A percentile compares a stretch with the other conserved stretches of the same genome.
phyloP scores from a whole-genome alignment of 2,113 vertebrate species.

The Nothocercus nigrocapillus region DNA sequence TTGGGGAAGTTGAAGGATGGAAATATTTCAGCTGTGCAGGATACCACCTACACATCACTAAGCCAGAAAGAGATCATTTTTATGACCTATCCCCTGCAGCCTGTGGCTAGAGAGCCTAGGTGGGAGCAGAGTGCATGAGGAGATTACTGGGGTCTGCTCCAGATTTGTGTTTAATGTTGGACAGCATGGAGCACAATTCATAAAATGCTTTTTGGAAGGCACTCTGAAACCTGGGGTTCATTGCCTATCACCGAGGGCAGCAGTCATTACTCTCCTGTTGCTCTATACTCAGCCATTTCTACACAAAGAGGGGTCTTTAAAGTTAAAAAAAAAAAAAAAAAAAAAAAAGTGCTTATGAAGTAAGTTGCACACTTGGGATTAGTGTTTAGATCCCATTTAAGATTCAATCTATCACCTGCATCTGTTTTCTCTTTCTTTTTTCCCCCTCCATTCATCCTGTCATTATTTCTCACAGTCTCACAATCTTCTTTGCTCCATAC shows the following conservation, averaged over 20 bases:
- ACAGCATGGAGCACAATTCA: background rate
- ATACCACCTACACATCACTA: background rate
- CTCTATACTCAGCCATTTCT: background rate
- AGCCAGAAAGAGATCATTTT: background rate
- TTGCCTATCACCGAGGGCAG: background rate
- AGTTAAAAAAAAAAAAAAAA: background rate
- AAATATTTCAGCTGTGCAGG: background rate
- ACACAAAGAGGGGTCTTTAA: background rate
- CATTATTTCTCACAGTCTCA: background rate
- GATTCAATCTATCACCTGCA: rapidly evolving
- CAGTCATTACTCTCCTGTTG: background rate
- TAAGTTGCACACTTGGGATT: background rate
- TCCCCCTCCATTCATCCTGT: background rate
- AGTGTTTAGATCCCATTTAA: background rate
- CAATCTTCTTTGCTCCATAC: background rate
- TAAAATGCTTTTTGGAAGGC: background rate
- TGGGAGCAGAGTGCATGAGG: background rate
- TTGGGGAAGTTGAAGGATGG: background rate
- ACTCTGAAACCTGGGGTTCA: background rate
- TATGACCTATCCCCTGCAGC: background rate
- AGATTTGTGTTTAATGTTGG: background rate
- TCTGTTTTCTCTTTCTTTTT: background rate
- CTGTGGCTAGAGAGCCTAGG: background rate
- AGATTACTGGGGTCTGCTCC: background rate
- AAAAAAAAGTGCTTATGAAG: background rate